Evolutionary conservation across 2,888 invertebrate species (phyloP).

Genomic region (Calliopum simillimum): DNA sequence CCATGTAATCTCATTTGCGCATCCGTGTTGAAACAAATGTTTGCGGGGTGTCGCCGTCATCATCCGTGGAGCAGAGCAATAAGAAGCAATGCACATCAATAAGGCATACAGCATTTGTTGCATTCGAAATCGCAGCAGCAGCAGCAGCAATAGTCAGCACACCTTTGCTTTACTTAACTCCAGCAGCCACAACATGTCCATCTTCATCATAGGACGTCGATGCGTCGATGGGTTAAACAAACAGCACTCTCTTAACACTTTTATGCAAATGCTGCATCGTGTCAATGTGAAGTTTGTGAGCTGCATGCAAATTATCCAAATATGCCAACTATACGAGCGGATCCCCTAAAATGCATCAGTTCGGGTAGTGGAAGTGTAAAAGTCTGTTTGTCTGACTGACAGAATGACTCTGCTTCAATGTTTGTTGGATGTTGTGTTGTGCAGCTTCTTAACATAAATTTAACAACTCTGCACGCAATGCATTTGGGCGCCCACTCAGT

Average conservation of each 20-base stretch:
- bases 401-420: neutral
- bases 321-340: conserved; percentile 50
- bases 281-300: conserved; percentile 61
- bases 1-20: conserved; percentile 64
- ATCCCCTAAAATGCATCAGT: neutral
- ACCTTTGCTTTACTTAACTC: conserved; percentile 44
- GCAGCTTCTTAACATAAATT: conserved; percentile 32
- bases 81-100: conserved; percentile 24
- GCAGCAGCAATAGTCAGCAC: conserved; percentile 2
- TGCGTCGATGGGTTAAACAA: conserved; percentile 28
- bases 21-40: conserved; percentile 67
- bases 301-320: conserved; percentile 63
- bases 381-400: neutral
- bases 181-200: conserved; percentile 61
- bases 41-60: conserved; percentile 55
- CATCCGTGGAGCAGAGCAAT: conserved; percentile 37
- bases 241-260: conserved; percentile 56
- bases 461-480: conserved; percentile 18
- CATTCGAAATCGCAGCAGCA: neutral
- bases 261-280: conserved; percentile 65
- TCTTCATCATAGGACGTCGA: conserved; percentile 55
- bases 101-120: neutral
- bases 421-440: conserved; percentile 2
- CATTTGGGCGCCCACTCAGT: conserved; percentile 22
- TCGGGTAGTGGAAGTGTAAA: neutral